phyloP scores from a whole-genome alignment of 1,140 invertebrate genomes.

The Drosophila kurseongensis region DNA sequence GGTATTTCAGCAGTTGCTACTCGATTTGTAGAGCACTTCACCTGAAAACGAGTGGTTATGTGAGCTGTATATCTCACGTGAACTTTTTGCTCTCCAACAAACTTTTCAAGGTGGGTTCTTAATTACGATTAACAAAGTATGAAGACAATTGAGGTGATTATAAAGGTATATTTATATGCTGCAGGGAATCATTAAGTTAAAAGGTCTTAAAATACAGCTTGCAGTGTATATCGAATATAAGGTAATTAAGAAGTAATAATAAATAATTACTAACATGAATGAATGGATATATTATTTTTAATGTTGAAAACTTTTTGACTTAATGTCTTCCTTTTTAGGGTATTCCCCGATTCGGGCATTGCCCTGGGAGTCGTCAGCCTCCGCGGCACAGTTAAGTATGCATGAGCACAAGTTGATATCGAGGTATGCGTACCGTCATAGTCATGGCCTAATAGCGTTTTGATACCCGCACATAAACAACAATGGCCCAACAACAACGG shows the following conservation, averaged over 20 bases:
- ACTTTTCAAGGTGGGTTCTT: too few species aligned
- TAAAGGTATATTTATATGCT: too few species aligned
- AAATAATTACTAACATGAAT: too few species aligned
- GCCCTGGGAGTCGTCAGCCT: background rate
- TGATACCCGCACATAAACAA: slow-evolving; percentile 81
- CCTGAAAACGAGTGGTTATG: background rate
- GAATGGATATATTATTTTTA: too few species aligned
- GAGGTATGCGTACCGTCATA: slow-evolving; percentile 63
- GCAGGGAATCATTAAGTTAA: too few species aligned
- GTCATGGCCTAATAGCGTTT: slow-evolving; percentile 79
- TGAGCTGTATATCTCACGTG: too few species aligned
- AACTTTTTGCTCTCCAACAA: background rate
- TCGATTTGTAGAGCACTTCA: background rate
- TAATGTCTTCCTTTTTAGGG: background rate
- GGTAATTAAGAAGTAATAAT: too few species aligned
- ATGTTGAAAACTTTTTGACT: too few species aligned
- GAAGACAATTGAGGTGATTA: too few species aligned
- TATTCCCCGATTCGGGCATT: slow-evolving; percentile 14
- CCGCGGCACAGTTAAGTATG: slow-evolving; percentile 41
- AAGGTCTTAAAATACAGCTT: too few species aligned
- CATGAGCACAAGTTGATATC: slow-evolving; percentile 63
- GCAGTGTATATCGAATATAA: too few species aligned
- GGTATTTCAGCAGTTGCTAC: background rate
- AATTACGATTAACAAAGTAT: too few species aligned
- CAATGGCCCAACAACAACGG: slow-evolving; percentile 58